phyloP scores from a whole-genome alignment of 2,888 invertebrate genomes.

The Dicyrtoma fusca region DNA sequence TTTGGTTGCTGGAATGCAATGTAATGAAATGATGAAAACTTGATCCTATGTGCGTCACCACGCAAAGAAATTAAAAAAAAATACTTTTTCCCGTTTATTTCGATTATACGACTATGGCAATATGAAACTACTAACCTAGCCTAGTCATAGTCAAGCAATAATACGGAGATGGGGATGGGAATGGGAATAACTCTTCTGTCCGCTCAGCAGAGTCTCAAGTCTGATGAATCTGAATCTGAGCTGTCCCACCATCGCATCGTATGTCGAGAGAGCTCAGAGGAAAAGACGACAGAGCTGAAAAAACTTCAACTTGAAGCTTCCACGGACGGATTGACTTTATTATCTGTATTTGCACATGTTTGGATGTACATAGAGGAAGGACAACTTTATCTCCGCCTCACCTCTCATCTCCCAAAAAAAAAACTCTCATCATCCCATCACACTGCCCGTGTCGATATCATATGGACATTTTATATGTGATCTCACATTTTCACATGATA shows the following conservation, averaged over 20 bases:
- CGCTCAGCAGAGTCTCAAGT: neutral
- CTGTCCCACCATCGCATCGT: no score
- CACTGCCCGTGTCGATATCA: neutral
- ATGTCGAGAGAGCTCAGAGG: slow-evolving; percentile 14
- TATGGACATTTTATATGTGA: neutral
- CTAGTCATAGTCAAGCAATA: no score
- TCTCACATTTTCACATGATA: neutral
- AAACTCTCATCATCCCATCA: slow-evolving; percentile 18
- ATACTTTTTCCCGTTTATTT: no score
- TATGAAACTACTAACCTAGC: no score
- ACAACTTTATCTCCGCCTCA: slow-evolving; percentile 4
- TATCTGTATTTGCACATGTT: slow-evolving; percentile 31
- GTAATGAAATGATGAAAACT: no score
- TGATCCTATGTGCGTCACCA: no score
- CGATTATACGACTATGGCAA: no score
- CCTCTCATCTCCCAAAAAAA: slow-evolving; percentile 18
- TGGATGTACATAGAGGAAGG: neutral
- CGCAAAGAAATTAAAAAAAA: no score
- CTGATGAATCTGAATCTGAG: neutral
- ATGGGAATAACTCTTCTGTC: neutral
- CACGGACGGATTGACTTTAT: slow-evolving; percentile 2
- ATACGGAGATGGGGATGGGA: no score
- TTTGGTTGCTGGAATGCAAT: no score
- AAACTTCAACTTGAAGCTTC: no score
- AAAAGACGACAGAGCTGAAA: neutral